phyloP scores from a whole-genome alignment of 2,888 invertebrate genomes.

The Torymus aiolomorphi region DNA sequence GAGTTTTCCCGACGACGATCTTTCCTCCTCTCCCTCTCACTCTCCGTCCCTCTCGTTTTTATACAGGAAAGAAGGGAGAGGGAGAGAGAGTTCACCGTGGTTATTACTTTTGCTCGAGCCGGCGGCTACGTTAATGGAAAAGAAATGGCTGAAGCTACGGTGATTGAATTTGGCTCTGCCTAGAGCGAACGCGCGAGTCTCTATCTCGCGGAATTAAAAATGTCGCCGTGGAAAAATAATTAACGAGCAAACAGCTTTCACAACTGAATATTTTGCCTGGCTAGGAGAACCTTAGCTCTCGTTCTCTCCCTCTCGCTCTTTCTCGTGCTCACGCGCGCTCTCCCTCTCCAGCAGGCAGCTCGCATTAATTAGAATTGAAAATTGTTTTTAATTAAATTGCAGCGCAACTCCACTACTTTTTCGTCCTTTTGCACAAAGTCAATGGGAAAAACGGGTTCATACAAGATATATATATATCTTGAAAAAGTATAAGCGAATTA shows the following conservation, averaged over 20 bases:
- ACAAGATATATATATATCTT: too few species aligned
- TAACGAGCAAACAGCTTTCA: slow-evolving; percentile 53
- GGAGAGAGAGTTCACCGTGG: slow-evolving; percentile 8
- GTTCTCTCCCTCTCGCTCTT: not conserved
- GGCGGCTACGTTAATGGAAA: slow-evolving; percentile 45
- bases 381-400: slow-evolving; percentile 54
- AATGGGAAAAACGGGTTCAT: too few species aligned
- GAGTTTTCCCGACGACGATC: not conserved
- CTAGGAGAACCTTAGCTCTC: not conserved
- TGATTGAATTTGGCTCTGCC: slow-evolving; percentile 47
- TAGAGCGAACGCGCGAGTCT: not conserved
- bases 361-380: slow-evolving; percentile 55
- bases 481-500: too few species aligned
- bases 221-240: slow-evolving; percentile 53
- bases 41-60: not conserved
- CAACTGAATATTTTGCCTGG: slow-evolving; percentile 38
- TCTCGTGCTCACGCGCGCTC: not conserved
- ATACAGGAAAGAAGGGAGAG: not conserved
- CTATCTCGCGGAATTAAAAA: slow-evolving; percentile 48
- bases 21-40: not conserved
- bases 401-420: too few species aligned
- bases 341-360: not conserved
- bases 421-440: too few species aligned
- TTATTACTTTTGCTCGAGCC: slow-evolving; percentile 40
- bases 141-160: slow-evolving; percentile 40